These are phyloP conservation scores for Cyprinus carpio DNA, from an alignment of 2,113 vertebrate genomes.

Conservation along the genomic window DNA sequence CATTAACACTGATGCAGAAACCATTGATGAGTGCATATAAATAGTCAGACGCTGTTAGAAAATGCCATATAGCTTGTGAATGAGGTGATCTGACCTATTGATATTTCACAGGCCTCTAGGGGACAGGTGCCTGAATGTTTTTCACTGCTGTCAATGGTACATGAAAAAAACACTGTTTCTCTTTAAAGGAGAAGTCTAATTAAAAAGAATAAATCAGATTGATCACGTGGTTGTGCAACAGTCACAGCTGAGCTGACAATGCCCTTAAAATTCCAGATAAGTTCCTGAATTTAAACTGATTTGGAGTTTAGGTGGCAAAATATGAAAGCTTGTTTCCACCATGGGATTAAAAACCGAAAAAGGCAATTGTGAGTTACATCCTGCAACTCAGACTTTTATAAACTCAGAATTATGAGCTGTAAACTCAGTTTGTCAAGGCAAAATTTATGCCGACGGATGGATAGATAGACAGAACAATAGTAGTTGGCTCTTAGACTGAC, in stretches of 20 bases:
- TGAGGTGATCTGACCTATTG: conserved; percentile 19
- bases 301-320: not conserved
- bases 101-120: not conserved
- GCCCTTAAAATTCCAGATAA: not conserved
- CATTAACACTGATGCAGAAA: conserved; percentile 2
- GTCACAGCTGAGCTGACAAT: not conserved
- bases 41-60: not conserved
- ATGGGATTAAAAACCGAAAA: no score
- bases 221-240: not conserved
- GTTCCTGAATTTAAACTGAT: not conserved
- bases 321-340: no score
- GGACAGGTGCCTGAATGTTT: not conserved
- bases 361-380: no score
- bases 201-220: conserved; percentile 4
- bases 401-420: no score
- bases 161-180: conserved; percentile 23
- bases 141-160: not conserved
- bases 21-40: not conserved
- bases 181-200: not conserved
- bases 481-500: no score
- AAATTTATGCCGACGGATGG: no score
- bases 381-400: no score
- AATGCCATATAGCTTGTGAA: not conserved
- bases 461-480: no score
- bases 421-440: no score